phyloP scores from a whole-genome alignment of 2,113 vertebrate genomes.

The Gymnogyps californianus region DNA sequence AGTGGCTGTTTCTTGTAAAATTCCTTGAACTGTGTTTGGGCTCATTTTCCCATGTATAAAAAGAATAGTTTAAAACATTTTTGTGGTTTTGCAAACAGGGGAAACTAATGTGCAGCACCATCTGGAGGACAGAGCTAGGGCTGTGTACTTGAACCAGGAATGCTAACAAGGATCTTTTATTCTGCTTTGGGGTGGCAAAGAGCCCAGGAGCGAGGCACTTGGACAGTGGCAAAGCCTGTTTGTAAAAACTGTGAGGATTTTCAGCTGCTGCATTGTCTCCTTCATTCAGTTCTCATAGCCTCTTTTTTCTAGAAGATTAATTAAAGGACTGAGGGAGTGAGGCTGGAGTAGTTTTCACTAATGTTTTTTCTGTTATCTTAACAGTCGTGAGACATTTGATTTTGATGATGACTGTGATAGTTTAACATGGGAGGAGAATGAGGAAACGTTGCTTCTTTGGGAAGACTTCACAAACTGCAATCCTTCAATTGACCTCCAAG shows the following conservation, averaged over 20 bases:
- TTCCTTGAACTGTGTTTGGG: background rate
- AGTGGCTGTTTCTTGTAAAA: background rate
- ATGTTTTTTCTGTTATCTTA: conserved; percentile 53
- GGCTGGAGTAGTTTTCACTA: background rate
- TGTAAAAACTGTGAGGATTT: background rate
- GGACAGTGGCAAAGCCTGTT: background rate
- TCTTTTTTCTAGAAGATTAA: background rate
- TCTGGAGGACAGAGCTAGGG: conserved; percentile 41
- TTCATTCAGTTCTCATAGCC: background rate
- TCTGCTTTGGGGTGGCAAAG: background rate
- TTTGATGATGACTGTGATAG: conserved; percentile 96
- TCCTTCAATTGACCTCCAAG: conserved; percentile 72
- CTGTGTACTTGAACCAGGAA: background rate
- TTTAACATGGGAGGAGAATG: conserved; percentile 96
- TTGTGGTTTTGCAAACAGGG: background rate
- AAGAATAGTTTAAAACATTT: background rate
- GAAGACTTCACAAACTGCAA: conserved; percentile 98
- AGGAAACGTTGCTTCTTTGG: conserved; percentile 94
- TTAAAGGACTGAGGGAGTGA: background rate
- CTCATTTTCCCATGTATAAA: background rate
- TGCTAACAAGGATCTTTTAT: background rate
- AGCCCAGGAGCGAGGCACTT: background rate
- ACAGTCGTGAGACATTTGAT: conserved; percentile 91
- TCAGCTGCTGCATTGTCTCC: background rate
- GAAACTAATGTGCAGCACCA: conserved; percentile 20